Base-by-base conservation (phyloP, 2,797 vertebrate species). In the Trematocara caparti region DNA sequence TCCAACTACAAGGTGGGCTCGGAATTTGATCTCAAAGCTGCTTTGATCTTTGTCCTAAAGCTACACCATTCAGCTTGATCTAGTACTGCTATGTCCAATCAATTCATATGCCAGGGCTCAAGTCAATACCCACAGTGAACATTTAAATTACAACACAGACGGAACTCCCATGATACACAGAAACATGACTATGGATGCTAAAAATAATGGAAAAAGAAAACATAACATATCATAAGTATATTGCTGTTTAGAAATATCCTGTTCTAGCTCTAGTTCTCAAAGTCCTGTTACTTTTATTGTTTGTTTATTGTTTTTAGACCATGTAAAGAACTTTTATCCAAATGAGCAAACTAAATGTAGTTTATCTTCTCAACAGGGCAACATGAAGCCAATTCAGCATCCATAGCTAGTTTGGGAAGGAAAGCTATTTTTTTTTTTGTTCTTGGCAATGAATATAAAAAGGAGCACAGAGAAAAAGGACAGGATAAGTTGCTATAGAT, bases 1-100 rank as follows among this genome's bases (percentile, higher is more conserved):
- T 84, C 85, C 86, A 75, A 72, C 88, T 90, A 85, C 40, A 79
- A 91, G 90, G 91, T 92, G 91, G 91, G 88, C 91, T 83, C 66
- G 40, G 40, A 90, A 92, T 76, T 87, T 79, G 86, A 91, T 90
- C 90, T 73, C 36, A 79, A 72, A 78, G 79, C 72, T 75, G 78
- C 81, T 89, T 86, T 81, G 85, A 76, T 84, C 85, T 73, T 83
- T 90, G 84, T 84, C 87, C 79, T 74, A 43, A 48, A 2, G 73
- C 85, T 51, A 73, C 49, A 74, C 50, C 34, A 45, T 76, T 86
- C 66, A 85, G 80, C 78, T 91, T 90, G 74, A 82, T 81, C 82
- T 87, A 85, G 83, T 79, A 82, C 50, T 71, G 79, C 82, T 75
- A 73, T 59, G 85, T 88, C 81, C 74, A 86, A 89, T 88, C 59